phyloP scores from a whole-genome alignment of 2,888 invertebrate genomes.

The Theodoxus fluviatilis region DNA sequence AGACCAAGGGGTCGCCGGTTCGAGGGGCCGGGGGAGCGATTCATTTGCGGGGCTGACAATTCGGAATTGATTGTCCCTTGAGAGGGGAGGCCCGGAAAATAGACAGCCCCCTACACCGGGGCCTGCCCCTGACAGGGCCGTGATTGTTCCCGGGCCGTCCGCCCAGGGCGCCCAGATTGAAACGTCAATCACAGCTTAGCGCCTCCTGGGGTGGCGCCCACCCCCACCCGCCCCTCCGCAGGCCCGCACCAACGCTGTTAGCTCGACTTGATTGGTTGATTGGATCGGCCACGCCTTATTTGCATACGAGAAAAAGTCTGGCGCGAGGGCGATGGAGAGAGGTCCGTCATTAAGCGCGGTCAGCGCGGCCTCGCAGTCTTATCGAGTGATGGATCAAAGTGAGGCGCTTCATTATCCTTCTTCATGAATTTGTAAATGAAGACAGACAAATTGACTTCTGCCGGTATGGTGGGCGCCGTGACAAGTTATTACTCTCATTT shows the following conservation, averaged over 20 bases:
- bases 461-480: no score
- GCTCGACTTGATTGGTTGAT: no score
- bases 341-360: no score
- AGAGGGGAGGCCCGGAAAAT: constrained; percentile 21
- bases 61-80: constrained; percentile 31
- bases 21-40: constrained; percentile 21
- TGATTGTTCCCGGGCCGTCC: constrained; percentile 31
- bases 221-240: neutral
- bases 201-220: neutral
- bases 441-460: no score
- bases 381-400: no score
- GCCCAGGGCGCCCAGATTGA: constrained; percentile 29
- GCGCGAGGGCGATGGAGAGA: no score
- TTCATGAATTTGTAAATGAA: no score
- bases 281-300: no score
- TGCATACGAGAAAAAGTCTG: no score
- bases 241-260: neutral
- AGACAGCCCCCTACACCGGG: constrained; percentile 22
- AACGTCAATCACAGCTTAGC: constrained; percentile 28
- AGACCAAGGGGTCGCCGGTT: constrained; percentile 11
- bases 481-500: no score
- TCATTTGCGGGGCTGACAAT: constrained; percentile 28
- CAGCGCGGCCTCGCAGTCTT: no score
- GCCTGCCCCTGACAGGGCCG: constrained; percentile 35
- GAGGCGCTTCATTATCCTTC: no score